These are phyloP conservation scores for Penaeus japonicus DNA, from an alignment of 1,140 invertebrate genomes.

Conservation along the genomic window DNA sequence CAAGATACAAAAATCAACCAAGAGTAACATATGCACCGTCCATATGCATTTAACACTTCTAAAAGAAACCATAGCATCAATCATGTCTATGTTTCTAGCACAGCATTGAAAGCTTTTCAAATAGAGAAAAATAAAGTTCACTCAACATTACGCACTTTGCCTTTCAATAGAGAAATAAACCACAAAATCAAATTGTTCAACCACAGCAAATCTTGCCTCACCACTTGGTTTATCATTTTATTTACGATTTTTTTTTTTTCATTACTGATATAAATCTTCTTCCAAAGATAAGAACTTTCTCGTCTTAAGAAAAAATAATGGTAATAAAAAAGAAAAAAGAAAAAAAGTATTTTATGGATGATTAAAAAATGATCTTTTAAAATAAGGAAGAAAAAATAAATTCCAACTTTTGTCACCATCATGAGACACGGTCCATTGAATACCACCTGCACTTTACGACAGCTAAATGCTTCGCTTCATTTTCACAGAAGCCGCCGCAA, in stretches of 20 bases:
- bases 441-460: background rate
- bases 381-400: no score
- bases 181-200: slow-evolving; percentile 39
- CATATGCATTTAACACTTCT: slow-evolving; percentile 44
- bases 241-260: slow-evolving; percentile 17
- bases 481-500: background rate
- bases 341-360: no score
- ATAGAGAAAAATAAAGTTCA: slow-evolving; percentile 42
- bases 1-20: slow-evolving; percentile 44
- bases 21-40: slow-evolving; percentile 51
- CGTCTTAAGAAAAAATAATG: no score
- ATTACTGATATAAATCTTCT: background rate
- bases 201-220: slow-evolving; percentile 40
- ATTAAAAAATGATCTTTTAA: no score
- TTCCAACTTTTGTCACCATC: no score
- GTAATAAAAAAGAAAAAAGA: no score
- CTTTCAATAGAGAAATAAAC: slow-evolving; percentile 42
- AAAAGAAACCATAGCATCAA: slow-evolving; percentile 54
- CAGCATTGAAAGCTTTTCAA: slow-evolving; percentile 38
- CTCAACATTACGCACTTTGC: slow-evolving; percentile 34
- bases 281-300: background rate
- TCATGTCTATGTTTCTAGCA: slow-evolving; percentile 56
- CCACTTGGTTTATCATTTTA: slow-evolving; percentile 15
- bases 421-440: background rate
- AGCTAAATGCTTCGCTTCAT: background rate